Evolutionary conservation across 2,888 invertebrate genomes (phyloP), one percentile per base, ranked within the genome.

Genomic region (Tetragonula carbonaria): DNA sequence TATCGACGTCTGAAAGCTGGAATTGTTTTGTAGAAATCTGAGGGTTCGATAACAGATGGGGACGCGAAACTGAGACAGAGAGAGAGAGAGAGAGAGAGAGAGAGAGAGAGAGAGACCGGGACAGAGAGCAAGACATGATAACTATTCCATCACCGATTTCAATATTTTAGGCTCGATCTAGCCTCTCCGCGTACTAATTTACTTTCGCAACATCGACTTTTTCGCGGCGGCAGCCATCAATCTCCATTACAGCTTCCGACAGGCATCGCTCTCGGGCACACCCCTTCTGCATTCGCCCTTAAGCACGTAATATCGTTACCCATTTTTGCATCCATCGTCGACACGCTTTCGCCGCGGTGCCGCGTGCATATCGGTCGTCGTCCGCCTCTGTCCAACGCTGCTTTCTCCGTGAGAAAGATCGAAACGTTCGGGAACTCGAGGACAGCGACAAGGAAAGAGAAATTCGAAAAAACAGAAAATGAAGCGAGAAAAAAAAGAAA

Each of bases 161-260:
- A 90, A 89, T 88, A 88, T 89, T 89, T 89, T 82, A 89, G 76
- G 82, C 66, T 62, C 82, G 84, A 88, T 86, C 81, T 53, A 62
- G 18, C 59, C 79, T 55, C 6, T 62, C 66, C 77, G 68, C 65
- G 81, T 74, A 78, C 86, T 91, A 89, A 91, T 92, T 91, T 89
- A 89, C 90, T 91, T 90, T 89, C 85, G 88, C 87, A 90, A 84
- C 82, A 86, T 90, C 88, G 90, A 90, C 89, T 89, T 90, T 90
- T 91, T 82, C 85, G 84, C 87, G 88, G 85, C 87, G 84, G 86
- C 87, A 77, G 89, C 88, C 87, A 93, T 93, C 93, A 93, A 93
- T 93, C 93, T 92, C 90, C 90, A 93, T 93, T 92, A 93, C 88
- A 92, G 91, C 91, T 93, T 92, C 92, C 93, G 92, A 92, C 93